These are phyloP conservation scores for Empidonax traillii DNA, from an alignment of 2,113 vertebrate species.

Conservation along the genomic window DNA sequence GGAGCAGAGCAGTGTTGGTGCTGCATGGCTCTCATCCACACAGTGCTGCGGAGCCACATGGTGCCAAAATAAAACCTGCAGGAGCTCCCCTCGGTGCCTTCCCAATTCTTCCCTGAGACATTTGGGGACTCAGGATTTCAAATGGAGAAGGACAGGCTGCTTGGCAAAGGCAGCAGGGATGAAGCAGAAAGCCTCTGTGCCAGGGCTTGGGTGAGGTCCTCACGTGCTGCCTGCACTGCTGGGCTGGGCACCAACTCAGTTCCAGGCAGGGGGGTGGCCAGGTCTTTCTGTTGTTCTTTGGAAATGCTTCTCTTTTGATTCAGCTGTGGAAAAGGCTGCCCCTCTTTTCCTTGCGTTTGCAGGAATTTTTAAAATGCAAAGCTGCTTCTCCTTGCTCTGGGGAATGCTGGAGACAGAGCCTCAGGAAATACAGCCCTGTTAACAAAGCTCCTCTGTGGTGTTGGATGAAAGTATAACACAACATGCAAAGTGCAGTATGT, in stretches of 20 bases:
- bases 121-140: not conserved
- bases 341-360: not conserved
- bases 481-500: not conserved
- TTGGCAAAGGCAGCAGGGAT: not conserved
- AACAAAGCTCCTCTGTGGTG: not conserved
- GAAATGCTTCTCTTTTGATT: not conserved
- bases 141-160: slow-evolving; percentile 35
- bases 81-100: not conserved
- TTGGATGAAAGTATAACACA: not conserved
- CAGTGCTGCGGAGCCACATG: not conserved
- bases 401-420: not conserved
- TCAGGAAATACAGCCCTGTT: not conserved
- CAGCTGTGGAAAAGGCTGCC: not conserved
- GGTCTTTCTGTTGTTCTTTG: not conserved
- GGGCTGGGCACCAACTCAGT: not conserved
- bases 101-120: not conserved
- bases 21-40: not conserved
- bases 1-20: not conserved
- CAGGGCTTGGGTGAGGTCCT: not conserved
- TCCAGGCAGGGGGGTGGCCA: not conserved
- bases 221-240: not conserved
- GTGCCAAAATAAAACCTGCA: slow-evolving; percentile 25
- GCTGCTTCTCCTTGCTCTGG: not conserved
- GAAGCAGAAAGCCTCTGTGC: not conserved
- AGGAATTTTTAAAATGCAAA: not conserved